A percentile compares a stretch with the other conserved stretches of the same genome.
These are phyloP conservation scores for Lordiphosa stackelbergi DNA, from an alignment of 1,140 invertebrate species.

Conservation along the genomic window DNA sequence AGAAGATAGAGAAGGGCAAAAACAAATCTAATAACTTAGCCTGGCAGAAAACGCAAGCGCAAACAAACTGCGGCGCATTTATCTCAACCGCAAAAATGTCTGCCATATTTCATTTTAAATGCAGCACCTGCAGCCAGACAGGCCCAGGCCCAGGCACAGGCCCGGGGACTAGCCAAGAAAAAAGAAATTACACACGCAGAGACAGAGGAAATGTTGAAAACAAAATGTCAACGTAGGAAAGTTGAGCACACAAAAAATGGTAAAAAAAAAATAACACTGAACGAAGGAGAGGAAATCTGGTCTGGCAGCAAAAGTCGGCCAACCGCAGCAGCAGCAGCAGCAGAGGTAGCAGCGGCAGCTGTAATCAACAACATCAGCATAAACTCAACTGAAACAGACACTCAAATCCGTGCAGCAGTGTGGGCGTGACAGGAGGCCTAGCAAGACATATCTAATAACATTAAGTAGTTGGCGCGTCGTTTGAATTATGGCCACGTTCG, in stretches of 20 bases:
- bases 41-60: constrained; percentile 37
- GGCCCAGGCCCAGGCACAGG: constrained; percentile 7
- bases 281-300: constrained; percentile 7
- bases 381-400: constrained; percentile 47
- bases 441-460: constrained; percentile 70
- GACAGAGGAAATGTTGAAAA: constrained; percentile 51
- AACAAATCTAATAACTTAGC: constrained; percentile 59
- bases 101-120: constrained; percentile 73
- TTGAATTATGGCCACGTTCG: constrained; percentile 71
- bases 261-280: constrained; percentile 1
- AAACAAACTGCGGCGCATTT: constrained; percentile 61
- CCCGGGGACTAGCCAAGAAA: constrained; percentile 13
- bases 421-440: constrained; percentile 37
- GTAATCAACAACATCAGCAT: constrained; percentile 68
- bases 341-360: constrained; percentile 35
- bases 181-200: constrained; percentile 16
- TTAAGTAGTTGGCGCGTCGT: constrained; percentile 71
- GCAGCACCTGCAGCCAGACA: constrained; percentile 65
- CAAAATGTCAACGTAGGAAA: constrained; percentile 65
- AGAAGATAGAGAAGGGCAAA: neutral
- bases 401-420: constrained; percentile 36
- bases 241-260: constrained; percentile 32
- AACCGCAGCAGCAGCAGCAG: constrained; percentile 17
- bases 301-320: constrained; percentile 24
- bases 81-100: constrained; percentile 67